phyloP scores from a whole-genome alignment of 2,113 vertebrate genomes.

The Xiphophorus maculatus region DNA sequence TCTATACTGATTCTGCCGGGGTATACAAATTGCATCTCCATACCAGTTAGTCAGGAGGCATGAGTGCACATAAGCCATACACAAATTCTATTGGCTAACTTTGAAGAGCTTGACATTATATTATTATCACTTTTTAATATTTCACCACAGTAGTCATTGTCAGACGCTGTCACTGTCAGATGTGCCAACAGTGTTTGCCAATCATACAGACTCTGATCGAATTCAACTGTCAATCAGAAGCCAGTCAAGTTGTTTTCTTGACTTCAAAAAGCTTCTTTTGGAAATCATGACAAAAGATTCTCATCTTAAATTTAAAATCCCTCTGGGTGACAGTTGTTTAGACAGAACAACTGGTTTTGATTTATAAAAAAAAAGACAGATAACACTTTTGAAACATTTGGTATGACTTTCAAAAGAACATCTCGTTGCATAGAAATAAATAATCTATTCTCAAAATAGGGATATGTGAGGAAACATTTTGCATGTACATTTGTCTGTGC shows the following conservation, averaged over 20 bases:
- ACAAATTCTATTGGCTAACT: background rate
- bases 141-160: constrained; percentile 24
- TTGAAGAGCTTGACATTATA: constrained; percentile 21
- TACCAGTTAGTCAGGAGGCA: background rate
- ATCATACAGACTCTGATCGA: constrained; percentile 23
- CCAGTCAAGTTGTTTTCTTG: constrained; percentile 30
- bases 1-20: background rate
- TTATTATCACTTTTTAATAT: constrained; percentile 38
- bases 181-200: constrained; percentile 32
- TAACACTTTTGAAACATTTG: constrained; percentile 20
- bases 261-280: constrained; percentile 5
- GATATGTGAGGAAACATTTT: background rate
- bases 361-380: background rate
- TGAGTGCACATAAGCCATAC: background rate
- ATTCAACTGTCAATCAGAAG: constrained; percentile 42
- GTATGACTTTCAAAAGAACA: background rate
- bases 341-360: constrained; percentile 29
- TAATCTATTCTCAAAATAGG: background rate
- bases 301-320: background rate
- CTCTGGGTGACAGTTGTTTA: constrained; percentile 11
- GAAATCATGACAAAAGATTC: constrained; percentile 11
- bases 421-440: constrained; percentile 2
- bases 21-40: background rate
- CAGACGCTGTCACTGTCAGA: constrained; percentile 32
- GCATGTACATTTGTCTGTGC: background rate